Conservation (phyloP, 2,888 invertebrate species). For the Bellardia bayeri region DNA sequence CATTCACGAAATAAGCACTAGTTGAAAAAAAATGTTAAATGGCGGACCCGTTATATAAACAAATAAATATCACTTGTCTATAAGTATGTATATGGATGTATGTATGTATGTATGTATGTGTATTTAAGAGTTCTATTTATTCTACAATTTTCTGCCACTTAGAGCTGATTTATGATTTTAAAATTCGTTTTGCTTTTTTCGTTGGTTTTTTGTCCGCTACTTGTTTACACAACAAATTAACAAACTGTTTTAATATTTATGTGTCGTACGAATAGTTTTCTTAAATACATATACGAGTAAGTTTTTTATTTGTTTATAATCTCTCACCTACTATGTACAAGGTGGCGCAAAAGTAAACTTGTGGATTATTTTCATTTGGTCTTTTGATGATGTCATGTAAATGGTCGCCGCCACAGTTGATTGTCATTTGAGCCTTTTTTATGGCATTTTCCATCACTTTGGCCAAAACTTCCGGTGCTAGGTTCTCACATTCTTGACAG, state of each 20-base stretch:
- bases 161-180: slow-evolving; percentile 3
- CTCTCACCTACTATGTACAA: slow-evolving; percentile 7
- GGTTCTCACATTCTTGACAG: no score
- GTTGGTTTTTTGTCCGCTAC: background rate
- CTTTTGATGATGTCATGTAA: no score
- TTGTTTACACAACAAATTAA: slow-evolving; percentile 38
- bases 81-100: background rate
- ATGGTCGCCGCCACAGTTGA: no score
- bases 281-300: background rate
- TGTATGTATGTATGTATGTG: background rate
- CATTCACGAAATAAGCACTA: no score
- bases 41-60: no score
- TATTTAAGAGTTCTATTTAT: background rate
- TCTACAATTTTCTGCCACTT: background rate
- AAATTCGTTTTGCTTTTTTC: slow-evolving; percentile 6
- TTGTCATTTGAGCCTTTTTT: no score
- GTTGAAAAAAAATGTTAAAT: no score
- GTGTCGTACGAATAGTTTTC: background rate
- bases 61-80: background rate
- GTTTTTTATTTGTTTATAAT: slow-evolving; percentile 13
- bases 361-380: no score
- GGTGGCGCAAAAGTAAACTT: no score
- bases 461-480: no score
- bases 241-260: slow-evolving; percentile 17
- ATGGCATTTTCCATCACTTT: no score